Base-by-base conservation (phyloP, 2,797 vertebrate species). In the Moxostoma hubbsi region DNA sequence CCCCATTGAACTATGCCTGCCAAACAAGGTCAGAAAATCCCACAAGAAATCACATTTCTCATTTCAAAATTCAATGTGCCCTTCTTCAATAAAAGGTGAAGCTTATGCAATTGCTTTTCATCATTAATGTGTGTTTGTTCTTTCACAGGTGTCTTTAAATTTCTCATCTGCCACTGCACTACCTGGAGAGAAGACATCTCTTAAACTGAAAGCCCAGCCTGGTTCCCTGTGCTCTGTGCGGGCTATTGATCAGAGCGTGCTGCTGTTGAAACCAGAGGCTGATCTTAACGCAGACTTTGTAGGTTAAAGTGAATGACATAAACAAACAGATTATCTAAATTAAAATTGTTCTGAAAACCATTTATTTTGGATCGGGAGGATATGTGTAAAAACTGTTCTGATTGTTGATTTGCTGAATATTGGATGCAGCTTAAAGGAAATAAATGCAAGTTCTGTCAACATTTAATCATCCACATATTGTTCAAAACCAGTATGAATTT, bases 181-280 rank as follows among this genome's bases (percentile, higher is more conserved):
- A 67, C 96, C 96, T 0, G 91, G 90, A 2, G 92, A 91, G 1
- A 61, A 80, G 0, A 86, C 89, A 4, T 83, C 46, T 0, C 85
- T 98, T 53, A 87, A n/a, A 0, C 85, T 98, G 13, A 83, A 57
- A 2, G 91, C 95, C 9, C 83, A 92, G 0, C 92, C 94, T 0
- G 90, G 87, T 9, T 97, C 96, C 0, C 65, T 98, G 73, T 98
- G 97, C 61, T 96, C 95, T 0, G 81, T 97, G 15, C 88, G 93
- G 5, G 96, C 94, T 1, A 93, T 98, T 15, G 97, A 98, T 87
- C 92, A 95, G 79, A 97, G 96, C 0, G 79, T 98, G 73, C 90
- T 96, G 10, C 90, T 97, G 55, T 78, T 95, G 87, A 91, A 87
- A 55, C 76, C 93, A 0, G 94, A 96, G 81, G 75, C 89, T 0